A percentile compares a stretch with the other conserved stretches of the same genome.
Conservation (phyloP, 2,888 invertebrate genomes). For the Idaea biselata region DNA sequence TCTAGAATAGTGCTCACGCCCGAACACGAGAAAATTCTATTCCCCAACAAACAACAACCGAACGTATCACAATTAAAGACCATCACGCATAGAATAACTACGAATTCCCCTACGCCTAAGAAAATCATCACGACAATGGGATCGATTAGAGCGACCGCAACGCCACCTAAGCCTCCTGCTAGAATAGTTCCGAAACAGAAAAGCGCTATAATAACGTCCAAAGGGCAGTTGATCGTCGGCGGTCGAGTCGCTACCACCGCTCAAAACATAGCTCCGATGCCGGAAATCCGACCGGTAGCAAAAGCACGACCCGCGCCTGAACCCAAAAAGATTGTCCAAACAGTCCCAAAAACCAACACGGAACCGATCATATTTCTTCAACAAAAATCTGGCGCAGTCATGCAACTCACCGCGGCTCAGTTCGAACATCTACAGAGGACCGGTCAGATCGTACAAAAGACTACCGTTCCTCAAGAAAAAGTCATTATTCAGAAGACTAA, state of each 20-base stretch:
- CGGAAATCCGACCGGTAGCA: slow-evolving; percentile 61
- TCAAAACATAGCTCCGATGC: slow-evolving; percentile 71
- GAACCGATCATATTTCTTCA: slow-evolving; percentile 70
- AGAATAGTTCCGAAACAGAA: slow-evolving; percentile 69
- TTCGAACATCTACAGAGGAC: slow-evolving; percentile 74
- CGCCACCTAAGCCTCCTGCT: slow-evolving; percentile 45
- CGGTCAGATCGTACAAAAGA: slow-evolving; percentile 69
- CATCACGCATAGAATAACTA: slow-evolving; percentile 58
- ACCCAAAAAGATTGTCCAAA: slow-evolving; percentile 61
- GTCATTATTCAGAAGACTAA: slow-evolving; percentile 59
- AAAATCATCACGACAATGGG: slow-evolving; percentile 43
- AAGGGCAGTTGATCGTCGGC: slow-evolving; percentile 77
- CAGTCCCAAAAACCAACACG: slow-evolving; percentile 57
- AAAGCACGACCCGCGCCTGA: slow-evolving; percentile 60
- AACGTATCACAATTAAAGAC: slow-evolving; percentile 63
- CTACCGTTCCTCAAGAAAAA: slow-evolving; percentile 53
- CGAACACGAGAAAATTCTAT: slow-evolving; percentile 81
- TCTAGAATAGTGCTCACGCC: slow-evolving; percentile 82
- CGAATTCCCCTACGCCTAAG: slow-evolving; percentile 47
- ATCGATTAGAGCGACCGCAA: slow-evolving; percentile 37
- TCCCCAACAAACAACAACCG: slow-evolving; percentile 74
- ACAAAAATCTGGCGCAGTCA: slow-evolving; percentile 72
- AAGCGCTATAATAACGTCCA: slow-evolving; percentile 79
- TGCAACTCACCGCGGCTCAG: slow-evolving; percentile 74
- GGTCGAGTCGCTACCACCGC: slow-evolving; percentile 70